Evolutionary conservation across 2,888 invertebrate genomes (phyloP).

Genomic region (Ichneumon xanthorius): DNA sequence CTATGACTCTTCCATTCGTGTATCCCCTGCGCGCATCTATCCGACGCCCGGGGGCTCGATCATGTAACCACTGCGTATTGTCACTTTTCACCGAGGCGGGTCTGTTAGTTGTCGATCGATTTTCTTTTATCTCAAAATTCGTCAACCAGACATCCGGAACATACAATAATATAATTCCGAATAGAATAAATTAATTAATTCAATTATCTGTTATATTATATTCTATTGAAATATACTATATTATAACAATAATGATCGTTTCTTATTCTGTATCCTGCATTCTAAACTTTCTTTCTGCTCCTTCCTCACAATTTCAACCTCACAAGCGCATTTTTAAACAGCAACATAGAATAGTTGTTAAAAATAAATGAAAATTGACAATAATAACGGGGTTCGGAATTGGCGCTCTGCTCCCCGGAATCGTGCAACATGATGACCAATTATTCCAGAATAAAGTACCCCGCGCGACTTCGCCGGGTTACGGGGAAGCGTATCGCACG

Average conservation of each 20-base stretch:
- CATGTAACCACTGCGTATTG: constrained; percentile 32
- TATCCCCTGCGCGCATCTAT: constrained; percentile 62
- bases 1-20: constrained; percentile 50
- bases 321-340: neutral
- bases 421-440: neutral
- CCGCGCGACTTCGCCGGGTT: neutral
- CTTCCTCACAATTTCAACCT: neutral
- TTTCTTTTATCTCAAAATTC: neutral
- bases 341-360: neutral
- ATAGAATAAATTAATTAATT: neutral
- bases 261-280: neutral
- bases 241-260: neutral
- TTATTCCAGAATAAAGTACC: neutral
- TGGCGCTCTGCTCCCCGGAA: neutral
- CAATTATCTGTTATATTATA: neutral
- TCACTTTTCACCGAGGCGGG: neutral
- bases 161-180: neutral
- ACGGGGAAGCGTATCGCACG: neutral
- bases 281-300: neutral
- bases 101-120: neutral
- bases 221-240: neutral
- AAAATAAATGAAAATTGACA: neutral
- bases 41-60: constrained; percentile 52
- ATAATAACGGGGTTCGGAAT: neutral
- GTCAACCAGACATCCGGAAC: neutral